Evolutionary conservation across 2,797 vertebrate species (phyloP).

Genomic region (Amblyraja radiata): DNA sequence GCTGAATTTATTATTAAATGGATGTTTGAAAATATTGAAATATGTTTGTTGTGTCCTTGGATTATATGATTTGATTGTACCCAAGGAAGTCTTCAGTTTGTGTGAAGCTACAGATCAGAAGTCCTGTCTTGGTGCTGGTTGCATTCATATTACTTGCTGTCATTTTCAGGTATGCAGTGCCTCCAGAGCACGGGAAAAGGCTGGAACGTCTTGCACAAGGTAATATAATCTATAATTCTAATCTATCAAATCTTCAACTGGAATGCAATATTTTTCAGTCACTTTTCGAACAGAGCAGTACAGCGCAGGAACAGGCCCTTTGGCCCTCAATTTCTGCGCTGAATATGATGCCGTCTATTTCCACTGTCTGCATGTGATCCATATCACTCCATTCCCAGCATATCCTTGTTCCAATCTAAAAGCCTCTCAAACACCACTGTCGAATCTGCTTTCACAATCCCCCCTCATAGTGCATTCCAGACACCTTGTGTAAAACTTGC

Average conservation of each 20-base stretch:
- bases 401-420: too few relatives aligned
- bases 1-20: not conserved
- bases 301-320: too few relatives aligned
- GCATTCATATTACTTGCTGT: not conserved
- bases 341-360: too few relatives aligned
- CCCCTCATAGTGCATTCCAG: too few relatives aligned
- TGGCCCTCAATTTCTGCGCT: too few relatives aligned
- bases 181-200: conserved; percentile 68
- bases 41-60: not conserved
- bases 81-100: not conserved
- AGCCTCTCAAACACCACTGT: too few relatives aligned
- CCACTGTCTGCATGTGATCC: too few relatives aligned
- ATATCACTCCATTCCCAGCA: too few relatives aligned
- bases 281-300: too few relatives aligned
- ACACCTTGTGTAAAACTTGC: too few relatives aligned
- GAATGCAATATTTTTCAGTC: not conserved
- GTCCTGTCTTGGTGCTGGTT: not conserved
- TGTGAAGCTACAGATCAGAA: not conserved
- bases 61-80: not conserved
- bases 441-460: too few relatives aligned
- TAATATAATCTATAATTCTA: conserved; percentile 46
- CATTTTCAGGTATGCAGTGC: conserved; percentile 65
- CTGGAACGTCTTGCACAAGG: conserved; percentile 71
- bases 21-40: conserved; percentile 10
- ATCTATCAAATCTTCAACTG: not conserved